These are phyloP conservation scores for Hormaphis cornu DNA, from an alignment of 1,140 invertebrate genomes.

Conservation along the genomic window DNA sequence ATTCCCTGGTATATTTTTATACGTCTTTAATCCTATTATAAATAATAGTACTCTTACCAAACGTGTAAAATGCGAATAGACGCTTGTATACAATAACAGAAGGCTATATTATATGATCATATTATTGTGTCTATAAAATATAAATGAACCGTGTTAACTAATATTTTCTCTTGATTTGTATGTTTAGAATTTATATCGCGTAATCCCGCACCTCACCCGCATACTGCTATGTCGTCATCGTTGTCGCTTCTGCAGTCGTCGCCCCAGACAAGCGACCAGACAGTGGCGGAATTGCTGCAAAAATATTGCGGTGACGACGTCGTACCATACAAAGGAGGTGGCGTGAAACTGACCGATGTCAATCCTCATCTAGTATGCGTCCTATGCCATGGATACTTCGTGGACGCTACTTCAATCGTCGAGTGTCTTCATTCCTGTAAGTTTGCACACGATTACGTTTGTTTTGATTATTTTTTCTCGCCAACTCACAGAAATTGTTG, in stretches of 20 bases:
- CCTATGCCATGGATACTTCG: conserved; percentile 68
- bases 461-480: too few species aligned
- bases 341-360: conserved; percentile 50
- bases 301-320: background rate
- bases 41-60: too few species aligned
- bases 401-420: conserved; percentile 74
- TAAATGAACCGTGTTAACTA: too few species aligned
- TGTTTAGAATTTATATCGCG: too few species aligned
- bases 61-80: too few species aligned
- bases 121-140: too few species aligned
- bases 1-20: too few species aligned
- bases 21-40: too few species aligned
- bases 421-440: conserved; percentile 78
- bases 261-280: background rate
- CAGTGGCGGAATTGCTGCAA: background rate
- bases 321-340: conserved; percentile 2
- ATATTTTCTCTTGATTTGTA: too few species aligned
- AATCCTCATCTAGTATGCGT: conserved; percentile 65
- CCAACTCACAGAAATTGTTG: too few species aligned
- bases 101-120: too few species aligned
- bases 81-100: too few species aligned
- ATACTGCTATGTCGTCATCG: background rate
- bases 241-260: background rate
- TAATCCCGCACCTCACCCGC: background rate
- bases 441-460: conserved; percentile 38